Evolutionary conservation across 2,113 vertebrate species (phyloP), one percentile per base, ranked within the genome.

Genomic region (Hepsetus odoe): DNA sequence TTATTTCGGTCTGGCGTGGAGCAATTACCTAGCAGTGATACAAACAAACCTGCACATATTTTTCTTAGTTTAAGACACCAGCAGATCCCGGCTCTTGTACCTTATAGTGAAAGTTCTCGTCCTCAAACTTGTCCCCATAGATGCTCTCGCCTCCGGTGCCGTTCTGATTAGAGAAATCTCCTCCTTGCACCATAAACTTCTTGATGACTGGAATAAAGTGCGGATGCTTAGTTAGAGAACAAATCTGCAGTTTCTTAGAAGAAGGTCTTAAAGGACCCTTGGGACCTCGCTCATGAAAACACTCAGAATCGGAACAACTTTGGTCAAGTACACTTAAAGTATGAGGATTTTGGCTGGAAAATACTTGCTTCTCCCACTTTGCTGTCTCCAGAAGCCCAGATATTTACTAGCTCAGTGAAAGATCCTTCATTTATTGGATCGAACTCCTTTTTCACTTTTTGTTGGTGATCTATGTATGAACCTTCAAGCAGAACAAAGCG

Each of bases 61-160:
- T 9, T 3, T 4, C 20, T n/a, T n/a, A 32, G 9, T 35, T 65
- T 22, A 3, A 65, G 22, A 46, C 12, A 49, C n/a, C 20, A 75
- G 33, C 51, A 59, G 46, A 28, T 22, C 2, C 35, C 30, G 35
- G 26, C 18, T 8, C 16, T 76, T 85, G 4, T 92, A 99, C 97
- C 95, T 95, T 94, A 77, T 98, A 99, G 88, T 98, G 86, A 61
- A 99, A 99, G 91, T 97, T 98, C 91, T 99, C 97, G 84, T 98
- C 97, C 89, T 98, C 97, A 91, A 99, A 99, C 91, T 98, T 99
- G 87, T 96, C 97, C 82, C 97, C 97, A 22, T 99, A 99, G 89
- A 99, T 98, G 88, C 98, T 98, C 93, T 99, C 98, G 80, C 98
- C 97, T 70, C 97, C 97, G 4, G 96, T 99, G 83, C 97, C 98